Evolutionary conservation across 2,797 vertebrate genomes (phyloP).

Genomic region (Argentina silus): DNA sequence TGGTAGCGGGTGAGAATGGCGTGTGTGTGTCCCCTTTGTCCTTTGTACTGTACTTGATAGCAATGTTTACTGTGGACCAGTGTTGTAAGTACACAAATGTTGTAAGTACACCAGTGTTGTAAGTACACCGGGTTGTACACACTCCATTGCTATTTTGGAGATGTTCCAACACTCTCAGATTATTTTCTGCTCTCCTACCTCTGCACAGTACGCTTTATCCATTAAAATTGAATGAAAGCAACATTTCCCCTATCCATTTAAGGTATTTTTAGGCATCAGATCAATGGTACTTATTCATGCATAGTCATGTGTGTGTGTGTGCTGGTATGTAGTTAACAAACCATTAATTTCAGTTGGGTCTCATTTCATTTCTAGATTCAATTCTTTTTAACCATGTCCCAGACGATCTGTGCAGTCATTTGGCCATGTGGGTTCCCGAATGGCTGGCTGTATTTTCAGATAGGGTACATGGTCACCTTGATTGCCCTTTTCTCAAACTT

Average conservation of each 20-base stretch:
- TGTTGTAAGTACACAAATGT: not conserved
- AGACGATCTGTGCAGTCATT: slow-evolving; percentile 87
- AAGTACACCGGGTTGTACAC: not conserved
- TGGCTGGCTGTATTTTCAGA: slow-evolving; percentile 95
- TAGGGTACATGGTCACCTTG: slow-evolving; percentile 90
- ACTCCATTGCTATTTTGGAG: not conserved
- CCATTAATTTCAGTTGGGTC: not conserved
- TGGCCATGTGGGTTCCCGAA: slow-evolving; percentile 92
- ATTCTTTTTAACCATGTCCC: slow-evolving; percentile 91
- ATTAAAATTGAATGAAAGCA: slow-evolving; percentile 1
- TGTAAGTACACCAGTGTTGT: not conserved
- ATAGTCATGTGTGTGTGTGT: not conserved
- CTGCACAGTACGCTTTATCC: not conserved
- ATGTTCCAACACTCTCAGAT: not conserved
- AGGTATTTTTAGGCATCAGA: slow-evolving; percentile 46
- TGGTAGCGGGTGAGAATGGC: not conserved
- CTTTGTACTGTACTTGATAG: not conserved
- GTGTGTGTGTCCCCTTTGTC: not conserved
- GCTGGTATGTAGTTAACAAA: not conserved
- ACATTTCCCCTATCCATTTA: slow-evolving; percentile 14
- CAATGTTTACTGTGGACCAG: not conserved
- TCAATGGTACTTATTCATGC: slow-evolving; percentile 37
- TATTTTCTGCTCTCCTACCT: slow-evolving; percentile 17
- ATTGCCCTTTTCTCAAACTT: slow-evolving; percentile 94
- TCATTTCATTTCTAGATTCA: slow-evolving; percentile 80